These are phyloP conservation scores for Chrysolina haemoptera DNA, from an alignment of 2,888 invertebrate species.

Conservation along the genomic window DNA sequence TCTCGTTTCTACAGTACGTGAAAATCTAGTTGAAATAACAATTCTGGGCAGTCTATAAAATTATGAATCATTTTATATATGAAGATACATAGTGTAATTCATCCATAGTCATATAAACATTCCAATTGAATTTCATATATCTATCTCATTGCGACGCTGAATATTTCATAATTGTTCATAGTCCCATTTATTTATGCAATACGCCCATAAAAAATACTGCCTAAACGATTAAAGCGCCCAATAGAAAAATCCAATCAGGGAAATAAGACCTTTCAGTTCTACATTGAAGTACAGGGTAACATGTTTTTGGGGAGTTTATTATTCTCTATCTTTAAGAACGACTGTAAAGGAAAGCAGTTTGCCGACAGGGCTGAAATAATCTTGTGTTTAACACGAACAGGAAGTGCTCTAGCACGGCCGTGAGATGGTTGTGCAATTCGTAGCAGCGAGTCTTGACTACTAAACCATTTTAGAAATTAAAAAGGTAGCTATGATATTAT, in stretches of 20 bases:
- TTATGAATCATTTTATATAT: too few species aligned
- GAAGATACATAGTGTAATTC: too few species aligned
- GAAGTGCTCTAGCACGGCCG: conserved; percentile 60
- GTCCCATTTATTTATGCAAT: too few species aligned
- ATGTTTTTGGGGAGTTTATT: conserved; percentile 51
- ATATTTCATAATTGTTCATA: too few species aligned
- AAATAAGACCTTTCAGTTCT: conserved; percentile 36
- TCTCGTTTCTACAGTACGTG: too few species aligned
- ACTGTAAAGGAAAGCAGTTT: conserved; percentile 48
- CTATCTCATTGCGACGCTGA: too few species aligned
- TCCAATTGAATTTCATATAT: too few species aligned
- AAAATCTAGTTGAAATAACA: too few species aligned
- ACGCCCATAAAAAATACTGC: not conserved
- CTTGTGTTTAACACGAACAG: conserved; percentile 61
- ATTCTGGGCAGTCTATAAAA: too few species aligned
- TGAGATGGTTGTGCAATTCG: conserved; percentile 62
- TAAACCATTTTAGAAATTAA: conserved; percentile 64
- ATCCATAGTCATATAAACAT: too few species aligned
- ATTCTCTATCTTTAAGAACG: conserved; percentile 50
- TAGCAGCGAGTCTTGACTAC: conserved; percentile 62
- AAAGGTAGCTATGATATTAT: conserved; percentile 53
- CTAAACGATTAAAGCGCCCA: not conserved
- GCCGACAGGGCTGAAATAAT: conserved; percentile 57
- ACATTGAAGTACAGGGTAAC: conserved; percentile 47
- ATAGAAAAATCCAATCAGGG: conserved; percentile 37